Conservation (phyloP, 1,140 invertebrate genomes). For the Papilio glaucus region DNA sequence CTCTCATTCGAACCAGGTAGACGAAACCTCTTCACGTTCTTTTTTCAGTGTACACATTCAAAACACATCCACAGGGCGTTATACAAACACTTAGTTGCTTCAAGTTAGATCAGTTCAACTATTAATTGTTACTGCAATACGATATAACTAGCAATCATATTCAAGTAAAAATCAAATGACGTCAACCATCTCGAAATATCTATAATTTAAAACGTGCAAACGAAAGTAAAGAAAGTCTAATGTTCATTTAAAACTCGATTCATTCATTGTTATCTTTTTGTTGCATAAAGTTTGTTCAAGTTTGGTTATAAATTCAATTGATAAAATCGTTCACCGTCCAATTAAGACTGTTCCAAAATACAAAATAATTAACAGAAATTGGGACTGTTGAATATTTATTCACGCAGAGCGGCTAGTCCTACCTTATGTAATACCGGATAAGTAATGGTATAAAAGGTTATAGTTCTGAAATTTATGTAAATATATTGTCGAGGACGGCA, state of each 20-base stretch:
- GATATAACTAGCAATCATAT: background rate
- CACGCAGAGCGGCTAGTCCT: background rate
- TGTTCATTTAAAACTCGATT: background rate
- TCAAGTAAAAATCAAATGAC: background rate
- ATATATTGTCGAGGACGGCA: no score
- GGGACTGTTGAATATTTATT: conserved; percentile 11
- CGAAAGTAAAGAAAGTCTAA: background rate
- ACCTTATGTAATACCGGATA: background rate
- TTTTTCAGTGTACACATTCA: conserved; percentile 48
- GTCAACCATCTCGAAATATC: conserved; percentile 33
- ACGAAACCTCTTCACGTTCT: conserved; percentile 50
- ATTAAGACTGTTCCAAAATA: conserved; percentile 20
- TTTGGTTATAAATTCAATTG: conserved; percentile 49
- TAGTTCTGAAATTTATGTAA: background rate
- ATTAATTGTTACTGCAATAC: background rate
- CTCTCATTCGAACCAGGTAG: conserved; percentile 67
- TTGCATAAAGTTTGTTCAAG: conserved; percentile 57
- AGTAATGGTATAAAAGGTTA: conserved; percentile 1
- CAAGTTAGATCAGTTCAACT: background rate
- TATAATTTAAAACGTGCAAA: background rate
- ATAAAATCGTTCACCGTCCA: conserved; percentile 8
- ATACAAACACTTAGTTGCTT: background rate
- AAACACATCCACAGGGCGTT: conserved; percentile 22
- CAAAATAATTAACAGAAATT: conserved; percentile 13
- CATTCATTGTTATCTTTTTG: conserved; percentile 50